Conservation (phyloP, 1,140 invertebrate genomes). For the Glomeris maerens region DNA sequence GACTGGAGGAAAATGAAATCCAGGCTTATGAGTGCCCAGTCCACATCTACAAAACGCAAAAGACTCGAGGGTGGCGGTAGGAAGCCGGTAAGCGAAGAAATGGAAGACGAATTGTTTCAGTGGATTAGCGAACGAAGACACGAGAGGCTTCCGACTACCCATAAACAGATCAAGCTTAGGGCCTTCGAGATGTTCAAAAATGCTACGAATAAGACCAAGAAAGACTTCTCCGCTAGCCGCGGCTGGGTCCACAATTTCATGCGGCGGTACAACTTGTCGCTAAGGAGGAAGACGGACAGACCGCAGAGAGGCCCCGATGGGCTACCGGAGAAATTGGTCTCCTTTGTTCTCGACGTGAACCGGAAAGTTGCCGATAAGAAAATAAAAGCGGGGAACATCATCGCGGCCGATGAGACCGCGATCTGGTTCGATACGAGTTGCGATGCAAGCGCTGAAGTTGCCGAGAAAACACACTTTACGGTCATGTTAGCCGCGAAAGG, state of each 20-base stretch:
- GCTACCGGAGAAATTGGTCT: not conserved
- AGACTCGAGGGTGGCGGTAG: not conserved
- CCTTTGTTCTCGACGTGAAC: not conserved
- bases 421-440: conserved; percentile 18
- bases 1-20: no score
- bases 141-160: not conserved
- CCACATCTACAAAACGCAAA: no score
- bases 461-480: conserved; percentile 7
- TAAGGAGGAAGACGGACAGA: not conserved
- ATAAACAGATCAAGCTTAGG: not conserved
- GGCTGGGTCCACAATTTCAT: not conserved
- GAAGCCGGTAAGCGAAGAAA: not conserved
- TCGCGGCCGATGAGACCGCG: conserved; percentile 21
- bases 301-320: not conserved
- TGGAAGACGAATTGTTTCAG: not conserved
- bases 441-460: conserved; percentile 19
- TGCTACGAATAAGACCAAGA: not conserved
- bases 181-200: not conserved
- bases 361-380: not conserved
- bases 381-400: not conserved
- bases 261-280: not conserved
- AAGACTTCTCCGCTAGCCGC: not conserved
- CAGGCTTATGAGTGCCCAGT: not conserved
- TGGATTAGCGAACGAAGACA: not conserved
- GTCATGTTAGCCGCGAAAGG: not conserved